Evolutionary conservation across 2,797 vertebrate species (phyloP).

Genomic region (Acanthurus lineatus): DNA sequence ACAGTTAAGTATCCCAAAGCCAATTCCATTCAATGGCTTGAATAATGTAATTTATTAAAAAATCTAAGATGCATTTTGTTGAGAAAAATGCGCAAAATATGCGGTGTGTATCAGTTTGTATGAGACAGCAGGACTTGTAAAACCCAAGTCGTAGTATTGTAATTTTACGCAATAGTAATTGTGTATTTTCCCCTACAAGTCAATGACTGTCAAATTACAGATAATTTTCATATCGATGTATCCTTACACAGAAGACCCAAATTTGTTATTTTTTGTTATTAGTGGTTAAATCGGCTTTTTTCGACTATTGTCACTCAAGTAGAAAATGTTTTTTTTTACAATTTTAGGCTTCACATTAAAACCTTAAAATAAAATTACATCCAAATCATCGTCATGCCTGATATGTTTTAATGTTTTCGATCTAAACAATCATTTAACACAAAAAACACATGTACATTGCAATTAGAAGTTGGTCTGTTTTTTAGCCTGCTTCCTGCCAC

Average conservation of each 20-base stretch:
- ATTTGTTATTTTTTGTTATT: not conserved
- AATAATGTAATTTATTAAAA: not conserved
- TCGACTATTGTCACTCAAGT: not conserved
- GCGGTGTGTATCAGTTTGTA: not conserved
- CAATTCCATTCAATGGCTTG: not conserved
- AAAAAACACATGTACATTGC: constrained; percentile 80
- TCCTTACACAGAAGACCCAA: not conserved
- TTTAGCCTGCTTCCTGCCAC: constrained; percentile 57
- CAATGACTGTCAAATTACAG: not conserved
- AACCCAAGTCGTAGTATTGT: not conserved
- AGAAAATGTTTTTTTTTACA: not conserved
- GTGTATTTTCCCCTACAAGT: not conserved
- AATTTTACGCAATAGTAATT: not conserved
- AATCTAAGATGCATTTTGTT: not conserved
- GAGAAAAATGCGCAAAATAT: not conserved
- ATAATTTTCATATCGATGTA: not conserved
- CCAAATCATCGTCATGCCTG: constrained; percentile 72
- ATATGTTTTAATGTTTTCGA: constrained; percentile 84
- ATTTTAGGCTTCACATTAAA: not conserved
- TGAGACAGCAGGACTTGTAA: not conserved
- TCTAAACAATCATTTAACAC: constrained; percentile 79
- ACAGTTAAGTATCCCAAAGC: not conserved
- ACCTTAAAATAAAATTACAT: constrained; percentile 57
- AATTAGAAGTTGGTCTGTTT: constrained; percentile 55
- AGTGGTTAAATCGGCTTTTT: not conserved